Conservation (phyloP, 2,113 vertebrate species). For the Sardina pilchardus region DNA sequence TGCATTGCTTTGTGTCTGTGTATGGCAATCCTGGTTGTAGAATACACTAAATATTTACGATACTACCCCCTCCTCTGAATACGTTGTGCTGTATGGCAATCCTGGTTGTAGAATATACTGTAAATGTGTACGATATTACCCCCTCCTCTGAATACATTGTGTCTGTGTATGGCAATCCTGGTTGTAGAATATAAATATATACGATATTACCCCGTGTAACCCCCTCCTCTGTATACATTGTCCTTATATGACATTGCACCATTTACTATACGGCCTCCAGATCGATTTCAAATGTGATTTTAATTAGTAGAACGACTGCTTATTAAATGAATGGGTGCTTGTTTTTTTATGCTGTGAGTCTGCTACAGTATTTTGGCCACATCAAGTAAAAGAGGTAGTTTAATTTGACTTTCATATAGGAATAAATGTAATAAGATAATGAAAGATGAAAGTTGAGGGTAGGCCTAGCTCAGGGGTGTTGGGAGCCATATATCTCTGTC, state of each 20-base stretch:
- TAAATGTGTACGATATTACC: neutral
- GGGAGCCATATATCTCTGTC: no score
- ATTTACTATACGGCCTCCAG: neutral
- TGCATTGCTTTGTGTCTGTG: neutral
- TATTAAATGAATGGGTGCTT: neutral
- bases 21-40: neutral
- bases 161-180: neutral
- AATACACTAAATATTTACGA: neutral
- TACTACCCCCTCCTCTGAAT: neutral
- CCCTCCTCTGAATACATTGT: no score
- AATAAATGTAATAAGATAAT: no score
- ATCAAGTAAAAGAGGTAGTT: no score
- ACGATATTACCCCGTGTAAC: no score
- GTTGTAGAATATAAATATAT: neutral
- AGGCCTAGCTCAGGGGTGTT: no score
- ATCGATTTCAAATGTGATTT: slow-evolving; percentile 16
- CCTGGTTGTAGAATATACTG: neutral
- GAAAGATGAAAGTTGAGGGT: no score
- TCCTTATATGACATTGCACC: neutral
- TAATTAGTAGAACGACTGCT: neutral
- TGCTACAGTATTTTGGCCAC: no score
- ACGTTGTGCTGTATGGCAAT: neutral
- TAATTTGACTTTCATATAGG: no score
- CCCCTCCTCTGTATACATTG: neutral
- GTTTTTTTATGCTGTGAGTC: no score